Evolutionary conservation across 2,797 vertebrate genomes (phyloP).

Genomic region (Pteronotus mesoamericanus): DNA sequence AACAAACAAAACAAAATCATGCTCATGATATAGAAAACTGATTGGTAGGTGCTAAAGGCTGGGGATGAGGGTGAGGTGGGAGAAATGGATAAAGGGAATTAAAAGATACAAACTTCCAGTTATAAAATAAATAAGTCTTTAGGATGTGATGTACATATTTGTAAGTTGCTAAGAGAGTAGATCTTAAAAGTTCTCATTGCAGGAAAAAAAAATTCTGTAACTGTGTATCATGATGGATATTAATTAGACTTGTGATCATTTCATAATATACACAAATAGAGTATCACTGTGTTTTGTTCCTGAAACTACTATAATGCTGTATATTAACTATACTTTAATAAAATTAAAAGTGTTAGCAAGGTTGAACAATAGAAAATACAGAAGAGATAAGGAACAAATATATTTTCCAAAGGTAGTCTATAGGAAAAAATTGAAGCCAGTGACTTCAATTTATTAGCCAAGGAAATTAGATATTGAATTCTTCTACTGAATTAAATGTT

Average conservation of each 20-base stretch:
- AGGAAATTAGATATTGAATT: background rate
- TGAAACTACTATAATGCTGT: background rate
- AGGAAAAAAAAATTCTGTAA: background rate
- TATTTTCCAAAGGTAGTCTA: background rate
- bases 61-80: rapidly evolving
- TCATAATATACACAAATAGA: background rate
- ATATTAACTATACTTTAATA: background rate
- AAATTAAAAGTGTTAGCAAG: background rate
- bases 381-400: background rate
- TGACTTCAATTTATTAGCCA: background rate
- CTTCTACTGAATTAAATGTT: background rate
- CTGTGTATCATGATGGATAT: background rate
- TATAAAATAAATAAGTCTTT: background rate
- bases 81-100: background rate
- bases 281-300: background rate
- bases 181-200: background rate
- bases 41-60: background rate
- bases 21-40: background rate
- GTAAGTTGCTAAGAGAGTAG: background rate
- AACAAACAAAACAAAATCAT: background rate
- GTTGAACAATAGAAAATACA: background rate
- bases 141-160: background rate
- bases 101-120: background rate
- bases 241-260: background rate
- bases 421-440: background rate